Base-by-base conservation (phyloP, 1,140 invertebrate species). In the Pseudomyrmex pallidus region DNA sequence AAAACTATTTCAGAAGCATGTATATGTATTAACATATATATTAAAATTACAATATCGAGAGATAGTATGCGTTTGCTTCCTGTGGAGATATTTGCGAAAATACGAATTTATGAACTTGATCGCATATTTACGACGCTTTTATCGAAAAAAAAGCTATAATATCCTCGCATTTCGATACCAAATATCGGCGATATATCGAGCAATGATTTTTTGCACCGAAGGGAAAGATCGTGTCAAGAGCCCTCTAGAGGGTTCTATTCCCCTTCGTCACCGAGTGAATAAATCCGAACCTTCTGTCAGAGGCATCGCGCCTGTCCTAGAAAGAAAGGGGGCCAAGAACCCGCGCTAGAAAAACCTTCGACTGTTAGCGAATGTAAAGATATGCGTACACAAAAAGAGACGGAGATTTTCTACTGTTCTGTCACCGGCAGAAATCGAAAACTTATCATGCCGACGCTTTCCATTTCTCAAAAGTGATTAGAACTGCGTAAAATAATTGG, bases 251-350 rank as follows among this genome's bases (percentile, higher is more conserved):
- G 25, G 3, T 17, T 63, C 46, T 56, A 68, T 12, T 46, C 66
- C 67, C 52, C 86, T 87, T 80, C 67, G 74, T 86, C 85, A 87
- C 86, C 67, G 50, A 5, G 50, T 62, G 25, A 82, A 77, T 78
- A 78, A 74, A 74, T 50, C 46, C 17, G 84, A 83, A 67, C 74
- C 82, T 74, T 80, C 85, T 87, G 86, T 80, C 85, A 84, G 17
- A 80, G 54, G 25, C 82, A 87, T 56, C 13, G 74, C 57, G 74
- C 63, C 44, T 48, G 68, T 12, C 63, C 46, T 50, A 80, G n/a
- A 80, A 25, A 50, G 76, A 72, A 78, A 70, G 44, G 50, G 50
- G 10, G 7, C 35, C 7, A 68, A 54, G 15, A 50, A 62, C 10
- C 25, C 35, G 2, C 12, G 25, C 17, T 22, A 87, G 63, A 88